Base-by-base conservation (phyloP, 2,113 vertebrate species). In the Diglossa brunneiventris region DNA sequence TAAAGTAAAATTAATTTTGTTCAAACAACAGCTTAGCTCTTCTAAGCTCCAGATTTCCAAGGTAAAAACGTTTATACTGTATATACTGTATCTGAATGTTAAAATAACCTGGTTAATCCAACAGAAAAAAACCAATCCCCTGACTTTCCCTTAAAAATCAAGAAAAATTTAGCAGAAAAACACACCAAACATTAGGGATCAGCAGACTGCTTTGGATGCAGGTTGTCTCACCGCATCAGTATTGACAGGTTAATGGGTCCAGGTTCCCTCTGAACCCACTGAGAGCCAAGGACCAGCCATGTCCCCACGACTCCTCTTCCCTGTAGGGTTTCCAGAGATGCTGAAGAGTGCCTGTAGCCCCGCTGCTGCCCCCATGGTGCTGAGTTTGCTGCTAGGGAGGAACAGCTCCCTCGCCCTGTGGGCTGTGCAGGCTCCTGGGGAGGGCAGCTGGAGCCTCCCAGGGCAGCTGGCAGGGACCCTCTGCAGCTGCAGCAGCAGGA, bases 401-500 rank as follows among this genome's bases (percentile, higher is more conserved):
- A 78, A 10, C 28, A 52, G 31, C n/a, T 44, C 42, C 12, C 13
- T 50, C 0, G 0, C 23, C 41, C 27, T 10, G 11, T 10, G 9
- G 4, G 50, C 55, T 66, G 33, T 37, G 50, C 73, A 56, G 0
- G 7, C 23, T 55, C 28, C 59, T 0, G 0, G 33, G 46, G 44
- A 49, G 67, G 63, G 82, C 69, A 83, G 90, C 78, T 86, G 79
- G 67, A 80, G 44, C 41, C 46, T 88, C 27, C 41, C 67, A 47
- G 46, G 74, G 59, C 80, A 56, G 83, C 61, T 96, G 95, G 92
- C 93, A 84, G 66, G 42, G 58, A 21, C 42, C 31, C 53, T 83
- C 5, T 44, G 87, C 95, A 97, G 93, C 93, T 96, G 95, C 79
- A 96, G 88, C 11, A 91, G 56, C 35, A 86, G 76, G 90, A 94